Evolutionary conservation across 2,113 vertebrate genomes (phyloP), one percentile per base, ranked within the genome.

Genomic region (Salvelinus sp.): DNA sequence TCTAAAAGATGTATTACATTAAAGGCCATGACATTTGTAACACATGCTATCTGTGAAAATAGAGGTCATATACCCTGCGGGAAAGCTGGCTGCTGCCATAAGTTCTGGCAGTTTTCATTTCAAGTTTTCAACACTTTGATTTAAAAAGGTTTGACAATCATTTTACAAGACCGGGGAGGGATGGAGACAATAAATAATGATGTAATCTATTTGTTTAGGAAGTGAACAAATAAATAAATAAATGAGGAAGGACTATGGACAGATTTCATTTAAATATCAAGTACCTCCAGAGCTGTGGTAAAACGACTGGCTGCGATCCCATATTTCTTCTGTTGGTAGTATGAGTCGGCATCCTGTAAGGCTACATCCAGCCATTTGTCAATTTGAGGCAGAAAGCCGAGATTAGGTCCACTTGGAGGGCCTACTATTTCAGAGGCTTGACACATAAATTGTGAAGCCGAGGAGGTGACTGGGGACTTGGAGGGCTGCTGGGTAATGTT

Each of bases 321-420:
- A 0, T 94, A 94, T 86, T 93, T 92, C 58, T 92, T 91, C 67
- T 87, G 84, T 68, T 81, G 83, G 84, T 90, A 94, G 88, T 80
- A 91, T 33, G 84, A 4, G 44, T 91, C 89, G 79, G 91, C 93
- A 70, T 92, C 89, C 76, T 27, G 54, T 79, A 94, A 88, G 79
- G 82, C 87, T 18, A 72, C 70, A 76, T 82, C 87, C 74, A 95
- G 88, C 90, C 86, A 82, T 77, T 91, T 84, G 78, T 94, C 90
- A 74, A 82, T 63, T 76, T 79, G 83, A 73, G 90, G 90, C 57
- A 83, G 83, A 83, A 80, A 47, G 54, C 67, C 77, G 80, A 81
- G 79, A 69, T 91, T 38, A 82, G 81, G 64, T 67, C 57, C 1
- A 60, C 63, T 78, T 50, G n/a, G 23, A 81, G 84, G 84, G 68